phyloP scores from a whole-genome alignment of 2,888 invertebrate genomes.

The Nudaria mundana region DNA sequence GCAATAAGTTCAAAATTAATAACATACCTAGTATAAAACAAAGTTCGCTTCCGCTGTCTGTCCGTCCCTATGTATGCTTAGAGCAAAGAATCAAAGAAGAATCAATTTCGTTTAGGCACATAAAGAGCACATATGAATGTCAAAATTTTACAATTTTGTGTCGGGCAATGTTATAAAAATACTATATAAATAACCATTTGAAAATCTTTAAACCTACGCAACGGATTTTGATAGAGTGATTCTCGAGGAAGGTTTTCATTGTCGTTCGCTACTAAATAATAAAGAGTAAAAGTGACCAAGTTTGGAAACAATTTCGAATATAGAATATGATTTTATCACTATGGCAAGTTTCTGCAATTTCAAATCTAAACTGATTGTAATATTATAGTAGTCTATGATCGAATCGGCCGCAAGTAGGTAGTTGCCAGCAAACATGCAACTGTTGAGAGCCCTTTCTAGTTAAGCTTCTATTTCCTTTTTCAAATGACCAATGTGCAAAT shows the following conservation, averaged over 20 bases:
- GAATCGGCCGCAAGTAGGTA: constrained; percentile 23
- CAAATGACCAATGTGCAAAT: constrained; percentile 27
- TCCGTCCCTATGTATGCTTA: no score
- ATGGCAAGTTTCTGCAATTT: neutral
- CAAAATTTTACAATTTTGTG: no score
- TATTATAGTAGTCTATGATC: constrained; percentile 3
- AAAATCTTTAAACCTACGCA: no score
- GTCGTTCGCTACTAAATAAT: no score
- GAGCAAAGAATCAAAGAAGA: no score
- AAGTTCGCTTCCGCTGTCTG: no score
- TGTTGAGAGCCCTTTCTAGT: constrained; percentile 23
- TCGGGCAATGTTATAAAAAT: neutral
- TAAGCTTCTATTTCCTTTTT: constrained; percentile 33
- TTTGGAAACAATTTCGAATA: neutral
- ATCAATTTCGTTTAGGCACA: no score
- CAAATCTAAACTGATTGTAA: neutral
- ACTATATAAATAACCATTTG: no score
- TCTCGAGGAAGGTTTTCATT: no score
- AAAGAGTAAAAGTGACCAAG: no score
- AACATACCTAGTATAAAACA: neutral
- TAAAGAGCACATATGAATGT: no score
- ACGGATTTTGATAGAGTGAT: no score
- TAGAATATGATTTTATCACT: neutral
- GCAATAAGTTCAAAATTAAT: neutral
- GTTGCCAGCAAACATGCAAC: constrained; percentile 22